Percentiles rank a stretch among this genome's conserved stretches.
Conservation (phyloP, 2,113 vertebrate species). For the Poeciliopsis retropinna region DNA sequence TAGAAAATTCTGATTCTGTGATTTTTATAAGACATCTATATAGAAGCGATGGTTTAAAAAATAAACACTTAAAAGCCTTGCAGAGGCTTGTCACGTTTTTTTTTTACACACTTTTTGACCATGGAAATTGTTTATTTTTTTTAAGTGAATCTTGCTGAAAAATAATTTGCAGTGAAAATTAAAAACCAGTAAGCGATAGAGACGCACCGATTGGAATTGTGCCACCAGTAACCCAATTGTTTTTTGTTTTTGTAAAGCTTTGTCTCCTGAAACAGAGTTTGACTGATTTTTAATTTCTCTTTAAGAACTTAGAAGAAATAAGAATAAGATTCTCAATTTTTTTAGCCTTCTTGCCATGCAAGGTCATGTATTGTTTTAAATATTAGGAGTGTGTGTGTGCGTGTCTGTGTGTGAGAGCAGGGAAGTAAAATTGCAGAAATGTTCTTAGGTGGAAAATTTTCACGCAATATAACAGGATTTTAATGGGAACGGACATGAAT, state of each 20-base stretch:
- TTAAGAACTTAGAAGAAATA: not conserved
- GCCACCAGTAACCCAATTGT: not conserved
- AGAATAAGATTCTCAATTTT: not conserved
- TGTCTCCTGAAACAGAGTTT: not conserved
- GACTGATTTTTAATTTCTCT: not conserved
- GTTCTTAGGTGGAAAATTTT: too few species aligned
- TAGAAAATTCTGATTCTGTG: conserved; percentile 68
- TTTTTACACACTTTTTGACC: conserved; percentile 53
- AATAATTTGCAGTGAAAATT: conserved; percentile 41
- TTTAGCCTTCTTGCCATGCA: not conserved
- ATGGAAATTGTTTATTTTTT: conserved; percentile 51
- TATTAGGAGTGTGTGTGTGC: too few species aligned
- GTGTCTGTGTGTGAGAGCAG: too few species aligned
- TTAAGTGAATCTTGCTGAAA: conserved; percentile 41
- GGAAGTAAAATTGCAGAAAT: too few species aligned
- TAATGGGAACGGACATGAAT: not conserved
- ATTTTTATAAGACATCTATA: conserved; percentile 72
- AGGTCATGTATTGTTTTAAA: too few species aligned
- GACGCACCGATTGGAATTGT: not conserved
- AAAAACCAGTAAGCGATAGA: conserved; percentile 16
- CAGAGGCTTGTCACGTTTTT: conserved; percentile 56
- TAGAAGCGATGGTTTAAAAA: conserved; percentile 37
- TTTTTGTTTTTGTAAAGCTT: not conserved
- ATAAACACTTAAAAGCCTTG: conserved; percentile 73
- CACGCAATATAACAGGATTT: not conserved